These are phyloP conservation scores for Hucho hucho DNA, from an alignment of 2,113 vertebrate genomes.

Conservation along the genomic window DNA sequence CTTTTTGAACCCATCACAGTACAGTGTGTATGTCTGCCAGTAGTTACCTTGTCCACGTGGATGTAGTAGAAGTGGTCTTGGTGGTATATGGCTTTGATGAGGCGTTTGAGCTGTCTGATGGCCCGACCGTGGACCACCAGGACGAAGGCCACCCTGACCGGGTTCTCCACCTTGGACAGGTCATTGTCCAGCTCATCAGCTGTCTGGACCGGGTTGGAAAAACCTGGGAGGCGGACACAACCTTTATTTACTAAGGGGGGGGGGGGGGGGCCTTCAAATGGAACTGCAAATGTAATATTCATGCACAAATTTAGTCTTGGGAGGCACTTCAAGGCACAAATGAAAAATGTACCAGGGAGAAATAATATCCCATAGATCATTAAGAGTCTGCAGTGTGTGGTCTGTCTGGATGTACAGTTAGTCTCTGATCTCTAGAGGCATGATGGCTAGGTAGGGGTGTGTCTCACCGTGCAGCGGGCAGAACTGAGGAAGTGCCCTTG, in stretches of 20 bases:
- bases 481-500: conserved; percentile 83
- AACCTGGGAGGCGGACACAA: conserved; percentile 63
- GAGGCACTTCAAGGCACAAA: too few relatives aligned
- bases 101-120: conserved; percentile 89
- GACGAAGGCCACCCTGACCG: conserved; percentile 87
- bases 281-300: too few relatives aligned
- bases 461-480: conserved; percentile 85
- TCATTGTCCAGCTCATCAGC: conserved; percentile 78
- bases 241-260: too few relatives aligned
- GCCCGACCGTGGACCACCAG: conserved; percentile 93
- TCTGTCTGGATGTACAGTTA: not conserved
- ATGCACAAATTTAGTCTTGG: too few relatives aligned
- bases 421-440: not conserved
- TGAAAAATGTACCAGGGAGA: too few relatives aligned
- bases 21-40: not conserved
- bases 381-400: not conserved
- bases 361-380: too few relatives aligned
- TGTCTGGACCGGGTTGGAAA: conserved; percentile 80
- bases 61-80: conserved; percentile 94
- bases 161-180: conserved; percentile 74
- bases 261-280: too few relatives aligned
- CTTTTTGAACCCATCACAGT: too few relatives aligned
- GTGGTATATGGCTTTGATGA: conserved; percentile 96
- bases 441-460: not conserved
- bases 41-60: conserved; percentile 90